Base-by-base conservation (phyloP, 2,113 vertebrate genomes). In the Lepus americanus region DNA sequence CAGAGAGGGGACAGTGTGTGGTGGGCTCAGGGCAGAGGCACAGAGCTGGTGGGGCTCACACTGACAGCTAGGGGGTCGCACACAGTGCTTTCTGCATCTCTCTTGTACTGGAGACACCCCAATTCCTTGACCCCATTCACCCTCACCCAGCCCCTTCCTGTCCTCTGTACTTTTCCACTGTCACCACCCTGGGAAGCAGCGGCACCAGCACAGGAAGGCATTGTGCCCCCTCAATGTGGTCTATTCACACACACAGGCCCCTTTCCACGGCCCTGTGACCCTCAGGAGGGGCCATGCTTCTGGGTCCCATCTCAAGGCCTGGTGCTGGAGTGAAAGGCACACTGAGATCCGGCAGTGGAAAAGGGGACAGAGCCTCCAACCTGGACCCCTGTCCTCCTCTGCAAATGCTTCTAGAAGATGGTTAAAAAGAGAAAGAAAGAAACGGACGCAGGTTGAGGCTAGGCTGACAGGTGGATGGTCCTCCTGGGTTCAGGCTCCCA, bases 221-320 rank as follows among this genome's bases (percentile, higher is more conserved):
- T 0, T 61, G 51, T 82, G 55, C 31, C 55, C 69, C 36, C 53
- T 78, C 70, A 92, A 0, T 83, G 94, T 14, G 7, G 27, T 83
- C 74, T 69, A 73, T 64, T 94, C 27, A 69, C 9, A 76, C 63
- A 83, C 31, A 25, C 3, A 63, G 79, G 6, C 69, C 81, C 44
- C 19, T 82, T 27, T 5, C 49, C 67, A 74, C 44, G 72, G 36
- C 78, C 87, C 55, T 36, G 9, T 61, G 85, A 84, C 74, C 31
- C 73, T 63, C 23, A 70, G 69, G 33, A 51, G 93, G 63, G 23
- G 53, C 44, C 94, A 64, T 19, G 22, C 33, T 73, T 94, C 61
- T 89, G 64, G 86, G 83, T 36, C 78, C 64, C 36, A 70, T 69
- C 74, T 84, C 51, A 92, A 84, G 87, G 14, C 12, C 12, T 73